Evolutionary conservation across 2,113 vertebrate genomes (phyloP).

Genomic region (Xiphophorus couchianus): DNA sequence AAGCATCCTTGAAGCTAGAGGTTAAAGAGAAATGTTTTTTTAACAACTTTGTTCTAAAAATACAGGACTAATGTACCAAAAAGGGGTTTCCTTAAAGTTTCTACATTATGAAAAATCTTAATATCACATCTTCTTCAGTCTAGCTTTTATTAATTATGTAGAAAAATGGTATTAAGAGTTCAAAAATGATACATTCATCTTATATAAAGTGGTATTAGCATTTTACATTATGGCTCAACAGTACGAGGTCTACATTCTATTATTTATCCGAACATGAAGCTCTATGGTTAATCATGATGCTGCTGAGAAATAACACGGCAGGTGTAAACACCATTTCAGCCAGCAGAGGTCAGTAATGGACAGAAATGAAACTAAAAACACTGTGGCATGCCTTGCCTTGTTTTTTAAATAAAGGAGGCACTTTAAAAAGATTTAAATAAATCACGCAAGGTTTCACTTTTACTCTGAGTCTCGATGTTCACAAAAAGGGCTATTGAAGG

Average conservation of each 20-base stretch:
- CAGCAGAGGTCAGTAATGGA: conserved; percentile 66
- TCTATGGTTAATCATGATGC: neutral
- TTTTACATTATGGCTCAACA: conserved; percentile 39
- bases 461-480: conserved; percentile 51
- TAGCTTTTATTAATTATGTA: neutral
- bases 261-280: neutral
- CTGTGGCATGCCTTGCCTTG: neutral
- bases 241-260: conserved; percentile 63
- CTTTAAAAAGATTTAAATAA: neutral
- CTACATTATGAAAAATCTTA: neutral
- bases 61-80: neutral
- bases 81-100: conserved; percentile 18
- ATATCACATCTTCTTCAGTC: conserved; percentile 5
- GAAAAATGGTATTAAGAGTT: neutral
- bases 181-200: conserved; percentile 67
- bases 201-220: conserved; percentile 35
- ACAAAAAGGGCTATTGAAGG: neutral
- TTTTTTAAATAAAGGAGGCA: neutral
- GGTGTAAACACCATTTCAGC: conserved; percentile 12
- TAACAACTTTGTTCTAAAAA: neutral
- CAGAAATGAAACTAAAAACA: conserved; percentile 23
- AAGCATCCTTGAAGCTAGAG: neutral
- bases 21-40: neutral
- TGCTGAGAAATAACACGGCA: neutral
- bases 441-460: conserved; percentile 3